Base-by-base conservation (phyloP, 2,113 vertebrate species). In the Poeciliopsis prolifica region DNA sequence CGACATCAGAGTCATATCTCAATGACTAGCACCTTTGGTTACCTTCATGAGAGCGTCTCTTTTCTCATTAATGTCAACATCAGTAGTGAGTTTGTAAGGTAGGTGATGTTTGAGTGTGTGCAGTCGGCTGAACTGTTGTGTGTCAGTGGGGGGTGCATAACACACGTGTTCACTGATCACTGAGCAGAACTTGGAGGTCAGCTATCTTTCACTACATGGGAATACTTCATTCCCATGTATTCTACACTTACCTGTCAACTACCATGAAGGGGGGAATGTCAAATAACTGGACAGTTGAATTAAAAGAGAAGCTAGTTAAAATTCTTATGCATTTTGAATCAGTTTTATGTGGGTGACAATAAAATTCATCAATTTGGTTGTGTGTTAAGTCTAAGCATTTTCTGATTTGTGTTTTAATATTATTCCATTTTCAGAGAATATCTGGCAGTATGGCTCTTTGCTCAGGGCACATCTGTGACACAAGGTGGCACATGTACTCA, bases 1-100 rank as follows among this genome's bases (percentile, higher is more conserved):
- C 28, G 14, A 17, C 76, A 71, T 81, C 76, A 60, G 72, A 63
- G 77, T 75, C 76, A 87, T 80, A 81, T 79, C 62, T 65, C 1
- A 68, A 63, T 80, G 79, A 84, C 86, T 84, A 84, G 84, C 75
- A 64, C 86, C 85, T 17, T 90, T 89, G 88, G 78, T 75, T 66
- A 71, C 71, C 79, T 81, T 71, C 58, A 31, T 40, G 79, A 86
- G 85, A 63, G 35, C 80, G 85, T 89, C 79, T 74, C 70, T 74
- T 68, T 80, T 86, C 84, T 90, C 84, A 85, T 91, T 87, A 91
- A 74, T 4, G 68, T 80, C 83, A 82, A 80, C 82, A 70, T 86
- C 77, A 85, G 88, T 88, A 84, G 66, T 9, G 58, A 42, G 33
- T 76, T 75, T 8, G 44, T 69, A 29, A 81, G 69, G 70, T 74